Evolutionary conservation across 2,888 invertebrate genomes (phyloP).

Genomic region (Tetragonisca angustula): DNA sequence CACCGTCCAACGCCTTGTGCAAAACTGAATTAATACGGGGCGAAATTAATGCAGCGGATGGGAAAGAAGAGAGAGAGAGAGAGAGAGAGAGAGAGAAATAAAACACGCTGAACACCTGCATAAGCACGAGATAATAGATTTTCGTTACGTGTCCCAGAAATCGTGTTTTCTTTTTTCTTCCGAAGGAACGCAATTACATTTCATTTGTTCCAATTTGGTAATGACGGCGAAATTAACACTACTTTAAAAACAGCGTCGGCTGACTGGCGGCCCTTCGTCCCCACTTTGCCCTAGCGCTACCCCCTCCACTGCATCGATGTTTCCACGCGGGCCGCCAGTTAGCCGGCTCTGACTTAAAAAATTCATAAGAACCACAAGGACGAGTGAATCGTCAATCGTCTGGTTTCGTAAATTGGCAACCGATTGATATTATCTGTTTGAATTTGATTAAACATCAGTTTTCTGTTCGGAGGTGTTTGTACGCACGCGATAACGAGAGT

Average conservation of each 20-base stretch:
- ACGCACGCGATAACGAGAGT: background rate
- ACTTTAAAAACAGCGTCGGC: background rate
- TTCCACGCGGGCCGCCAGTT: too few relatives aligned
- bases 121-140: background rate
- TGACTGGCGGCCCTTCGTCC: too few relatives aligned
- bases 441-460: background rate
- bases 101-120: background rate
- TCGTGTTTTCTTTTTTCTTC: background rate
- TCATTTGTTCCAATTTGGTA: background rate
- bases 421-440: background rate
- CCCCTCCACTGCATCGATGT: too few relatives aligned
- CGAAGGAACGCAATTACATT: background rate
- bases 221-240: background rate
- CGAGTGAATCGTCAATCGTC: too few relatives aligned
- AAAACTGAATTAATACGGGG: background rate
- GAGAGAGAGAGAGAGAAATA: too few relatives aligned
- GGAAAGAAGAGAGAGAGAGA: too few relatives aligned
- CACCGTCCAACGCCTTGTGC: slow-evolving; percentile 28
- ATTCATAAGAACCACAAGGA: background rate
- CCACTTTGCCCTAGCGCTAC: too few relatives aligned
- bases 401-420: background rate
- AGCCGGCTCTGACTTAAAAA: background rate
- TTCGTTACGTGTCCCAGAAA: background rate
- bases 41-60: background rate
- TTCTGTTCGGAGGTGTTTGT: slow-evolving; percentile 17